Percentiles rank a stretch among this genome's conserved stretches.
phyloP scores from a whole-genome alignment of 2,888 invertebrate genomes.

The Ptycholaimellus sp. region DNA sequence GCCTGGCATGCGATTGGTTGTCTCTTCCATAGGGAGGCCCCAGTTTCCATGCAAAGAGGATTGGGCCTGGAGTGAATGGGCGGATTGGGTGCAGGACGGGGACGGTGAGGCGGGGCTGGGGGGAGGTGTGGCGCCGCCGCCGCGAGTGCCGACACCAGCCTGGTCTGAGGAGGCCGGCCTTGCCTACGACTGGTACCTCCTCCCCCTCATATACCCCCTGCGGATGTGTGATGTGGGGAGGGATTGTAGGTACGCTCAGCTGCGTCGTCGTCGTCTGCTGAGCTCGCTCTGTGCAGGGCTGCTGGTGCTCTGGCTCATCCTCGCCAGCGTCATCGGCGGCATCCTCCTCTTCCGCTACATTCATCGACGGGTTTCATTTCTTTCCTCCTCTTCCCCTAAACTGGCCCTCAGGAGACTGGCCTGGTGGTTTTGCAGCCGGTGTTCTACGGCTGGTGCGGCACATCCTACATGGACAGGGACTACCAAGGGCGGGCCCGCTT shows the following conservation, averaged over 20 bases:
- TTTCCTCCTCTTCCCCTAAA: neutral
- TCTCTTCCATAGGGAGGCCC: no score
- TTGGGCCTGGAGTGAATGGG: no score
- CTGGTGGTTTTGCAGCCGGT: neutral
- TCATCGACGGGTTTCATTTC: neutral
- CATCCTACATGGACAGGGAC: conserved; percentile 11
- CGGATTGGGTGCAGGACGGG: neutral
- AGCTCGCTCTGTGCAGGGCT: neutral
- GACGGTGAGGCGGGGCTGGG: neutral
- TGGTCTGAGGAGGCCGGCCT: no score
- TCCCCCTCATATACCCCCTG: no score
- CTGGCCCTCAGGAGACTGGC: no score
- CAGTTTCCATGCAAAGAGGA: no score
- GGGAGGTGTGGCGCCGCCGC: neutral
- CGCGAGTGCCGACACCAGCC: no score
- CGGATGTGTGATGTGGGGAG: no score
- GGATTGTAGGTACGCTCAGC: neutral
- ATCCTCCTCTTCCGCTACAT: neutral
- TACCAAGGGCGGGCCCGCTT: conserved; percentile 12
- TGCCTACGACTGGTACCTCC: no score
- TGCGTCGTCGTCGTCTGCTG: neutral
- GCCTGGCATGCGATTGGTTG: no score
- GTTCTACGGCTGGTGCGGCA: conserved; percentile 12
- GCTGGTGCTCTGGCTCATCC: neutral
- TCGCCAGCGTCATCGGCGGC: neutral